These are phyloP conservation scores for Aethina tumida DNA, from an alignment of 1,140 invertebrate species.

Conservation along the genomic window DNA sequence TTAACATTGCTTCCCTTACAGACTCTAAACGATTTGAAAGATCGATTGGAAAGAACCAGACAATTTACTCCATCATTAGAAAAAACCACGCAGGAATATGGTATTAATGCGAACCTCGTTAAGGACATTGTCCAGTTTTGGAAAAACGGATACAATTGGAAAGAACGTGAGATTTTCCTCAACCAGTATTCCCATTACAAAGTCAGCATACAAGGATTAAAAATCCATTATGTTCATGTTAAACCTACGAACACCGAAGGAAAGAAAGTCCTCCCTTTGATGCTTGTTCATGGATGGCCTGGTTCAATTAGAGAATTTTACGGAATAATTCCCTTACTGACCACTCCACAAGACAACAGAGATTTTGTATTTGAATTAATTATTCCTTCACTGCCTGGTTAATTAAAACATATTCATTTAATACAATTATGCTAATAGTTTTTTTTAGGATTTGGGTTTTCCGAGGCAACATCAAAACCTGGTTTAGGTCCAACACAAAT, in stretches of 20 bases:
- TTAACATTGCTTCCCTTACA: slow-evolving; percentile 27
- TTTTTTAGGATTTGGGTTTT: slow-evolving; percentile 83
- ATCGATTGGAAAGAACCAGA: slow-evolving; percentile 44
- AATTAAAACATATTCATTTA: too few species aligned
- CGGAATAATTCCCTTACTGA: slow-evolving; percentile 65
- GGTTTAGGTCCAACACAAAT: slow-evolving; percentile 54
- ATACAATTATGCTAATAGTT: too few species aligned
- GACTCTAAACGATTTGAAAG: slow-evolving; percentile 51
- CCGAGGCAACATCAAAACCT: slow-evolving; percentile 52
- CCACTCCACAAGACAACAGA: slow-evolving; percentile 39
- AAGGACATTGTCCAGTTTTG: slow-evolving; percentile 66
- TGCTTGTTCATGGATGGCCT: slow-evolving; percentile 85
- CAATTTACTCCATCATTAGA: slow-evolving; percentile 51
- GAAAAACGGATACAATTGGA: slow-evolving; percentile 66
- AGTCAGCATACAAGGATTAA: slow-evolving; percentile 58
- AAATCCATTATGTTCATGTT: slow-evolving; percentile 64
- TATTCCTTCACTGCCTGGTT: slow-evolving; percentile 66
- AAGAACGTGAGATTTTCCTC: slow-evolving; percentile 50
- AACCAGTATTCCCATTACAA: slow-evolving; percentile 66
- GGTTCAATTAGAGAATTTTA: slow-evolving; percentile 81
- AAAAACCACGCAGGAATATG: slow-evolving; percentile 62
- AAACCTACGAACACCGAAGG: slow-evolving; percentile 46
- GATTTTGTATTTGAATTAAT: slow-evolving; percentile 73
- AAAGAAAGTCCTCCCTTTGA: slow-evolving; percentile 53
- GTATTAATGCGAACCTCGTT: slow-evolving; percentile 62